Evolutionary conservation across 2,888 invertebrate genomes (phyloP).

Genomic region (Clunio marinus): DNA sequence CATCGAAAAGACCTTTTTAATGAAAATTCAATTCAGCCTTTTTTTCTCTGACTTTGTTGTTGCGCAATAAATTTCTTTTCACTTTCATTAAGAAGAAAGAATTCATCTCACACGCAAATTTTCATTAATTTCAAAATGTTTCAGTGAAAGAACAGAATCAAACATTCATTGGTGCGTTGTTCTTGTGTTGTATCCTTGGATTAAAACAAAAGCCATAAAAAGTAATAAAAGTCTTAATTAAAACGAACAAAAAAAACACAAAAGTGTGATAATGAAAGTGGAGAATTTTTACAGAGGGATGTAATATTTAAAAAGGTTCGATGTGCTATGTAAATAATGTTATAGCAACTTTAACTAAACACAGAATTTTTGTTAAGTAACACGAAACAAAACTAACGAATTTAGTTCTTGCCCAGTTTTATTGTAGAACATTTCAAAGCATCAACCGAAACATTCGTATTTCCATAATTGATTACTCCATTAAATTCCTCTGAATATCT

Average conservation of each 20-base stretch:
- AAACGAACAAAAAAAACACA: slow-evolving; percentile 14
- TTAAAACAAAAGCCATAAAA: slow-evolving; percentile 32
- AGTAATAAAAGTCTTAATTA: slow-evolving; percentile 36
- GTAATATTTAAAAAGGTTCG: too few species aligned
- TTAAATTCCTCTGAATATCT: background rate
- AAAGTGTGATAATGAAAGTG: background rate
- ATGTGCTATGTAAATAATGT: too few species aligned
- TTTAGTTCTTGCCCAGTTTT: too few species aligned
- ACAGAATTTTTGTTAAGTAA: too few species aligned
- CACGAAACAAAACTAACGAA: too few species aligned
- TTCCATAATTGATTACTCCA: slow-evolving; percentile 30
- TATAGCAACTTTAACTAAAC: too few species aligned
- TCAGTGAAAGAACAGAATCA: background rate
- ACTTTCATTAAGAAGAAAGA: slow-evolving; percentile 3
- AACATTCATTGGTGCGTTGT: background rate
- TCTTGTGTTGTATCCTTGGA: background rate
- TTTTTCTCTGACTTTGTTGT: slow-evolving; percentile 16
- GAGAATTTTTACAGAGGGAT: too few species aligned
- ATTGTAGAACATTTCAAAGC: too few species aligned
- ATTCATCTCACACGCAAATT: background rate
- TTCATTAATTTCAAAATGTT: background rate
- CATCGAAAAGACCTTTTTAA: background rate
- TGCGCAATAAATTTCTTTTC: slow-evolving; percentile 26
- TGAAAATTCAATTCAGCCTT: slow-evolving; percentile 29
- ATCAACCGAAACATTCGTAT: too few species aligned